Percentiles rank a stretch among this genome's conserved stretches.
Conservation (phyloP, 1,140 invertebrate genomes). For the Uloborus diversus region DNA sequence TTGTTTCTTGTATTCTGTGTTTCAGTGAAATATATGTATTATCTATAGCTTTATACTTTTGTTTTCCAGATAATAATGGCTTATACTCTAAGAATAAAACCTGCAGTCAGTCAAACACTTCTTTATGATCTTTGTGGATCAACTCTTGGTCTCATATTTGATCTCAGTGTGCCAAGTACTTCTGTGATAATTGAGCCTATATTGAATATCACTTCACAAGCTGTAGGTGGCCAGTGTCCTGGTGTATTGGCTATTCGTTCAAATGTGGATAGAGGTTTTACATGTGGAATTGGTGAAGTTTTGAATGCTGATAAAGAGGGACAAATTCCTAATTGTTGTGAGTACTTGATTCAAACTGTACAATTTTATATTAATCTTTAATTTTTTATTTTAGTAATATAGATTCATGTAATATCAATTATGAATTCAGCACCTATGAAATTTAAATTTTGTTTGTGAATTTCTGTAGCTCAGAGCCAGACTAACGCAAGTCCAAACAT, state of each 20-base stretch:
- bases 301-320: conserved; percentile 72
- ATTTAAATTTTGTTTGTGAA: too few relatives aligned
- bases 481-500: too few relatives aligned
- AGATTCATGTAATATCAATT: not conserved
- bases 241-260: conserved; percentile 85
- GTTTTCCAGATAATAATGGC: conserved; percentile 27
- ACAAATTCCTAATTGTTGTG: conserved; percentile 50
- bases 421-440: too few relatives aligned
- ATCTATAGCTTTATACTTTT: too few relatives aligned
- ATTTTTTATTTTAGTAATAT: not conserved
- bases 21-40: too few relatives aligned
- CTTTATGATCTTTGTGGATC: conserved; percentile 94
- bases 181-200: conserved; percentile 89
- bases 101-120: conserved; percentile 84
- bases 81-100: conserved; percentile 84
- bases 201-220: conserved; percentile 80
- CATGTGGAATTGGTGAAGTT: conserved; percentile 91
- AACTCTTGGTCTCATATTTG: conserved; percentile 91
- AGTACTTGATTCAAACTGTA: not conserved
- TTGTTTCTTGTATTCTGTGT: too few relatives aligned
- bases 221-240: conserved; percentile 89
- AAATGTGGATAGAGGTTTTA: conserved; percentile 85
- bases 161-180: conserved; percentile 89
- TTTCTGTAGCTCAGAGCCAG: too few relatives aligned
- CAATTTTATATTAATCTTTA: not conserved